phyloP scores from a whole-genome alignment of 1,140 invertebrate species.

The Adelges cooleyi region DNA sequence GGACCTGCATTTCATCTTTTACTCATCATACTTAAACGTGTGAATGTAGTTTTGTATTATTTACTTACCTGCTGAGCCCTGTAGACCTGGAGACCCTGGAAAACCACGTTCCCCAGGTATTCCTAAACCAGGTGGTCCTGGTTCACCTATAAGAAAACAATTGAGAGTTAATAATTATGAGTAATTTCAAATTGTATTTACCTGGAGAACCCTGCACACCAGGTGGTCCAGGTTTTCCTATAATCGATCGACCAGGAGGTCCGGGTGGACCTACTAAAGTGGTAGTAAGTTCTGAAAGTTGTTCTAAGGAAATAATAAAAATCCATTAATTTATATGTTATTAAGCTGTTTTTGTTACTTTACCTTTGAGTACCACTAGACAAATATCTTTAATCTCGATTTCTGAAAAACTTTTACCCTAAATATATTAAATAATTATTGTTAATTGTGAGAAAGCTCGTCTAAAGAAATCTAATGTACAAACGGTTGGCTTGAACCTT shows the following conservation, averaged over 20 bases:
- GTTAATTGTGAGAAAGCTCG: background rate
- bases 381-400: constrained; percentile 46
- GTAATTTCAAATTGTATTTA: constrained; percentile 35
- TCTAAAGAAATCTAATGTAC: background rate
- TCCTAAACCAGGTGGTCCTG: constrained; percentile 39
- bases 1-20: constrained; percentile 42
- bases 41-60: constrained; percentile 42
- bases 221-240: constrained; percentile 47
- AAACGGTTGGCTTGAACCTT: background rate
- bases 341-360: background rate
- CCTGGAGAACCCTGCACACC: constrained; percentile 51
- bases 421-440: constrained; percentile 36
- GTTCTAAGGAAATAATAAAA: constrained; percentile 40
- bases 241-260: constrained; percentile 46
- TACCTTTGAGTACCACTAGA: constrained; percentile 44
- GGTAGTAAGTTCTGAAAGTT: constrained; percentile 47
- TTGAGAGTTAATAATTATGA: no score
- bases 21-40: background rate
- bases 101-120: constrained; percentile 37
- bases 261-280: constrained; percentile 50
- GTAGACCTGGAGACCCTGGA: constrained; percentile 42
- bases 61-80: constrained; percentile 52
- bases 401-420: constrained; percentile 42
- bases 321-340: background rate
- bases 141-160: constrained; percentile 3